Base-by-base conservation (phyloP, 2,797 vertebrate genomes). In the Scolopax rusticola region DNA sequence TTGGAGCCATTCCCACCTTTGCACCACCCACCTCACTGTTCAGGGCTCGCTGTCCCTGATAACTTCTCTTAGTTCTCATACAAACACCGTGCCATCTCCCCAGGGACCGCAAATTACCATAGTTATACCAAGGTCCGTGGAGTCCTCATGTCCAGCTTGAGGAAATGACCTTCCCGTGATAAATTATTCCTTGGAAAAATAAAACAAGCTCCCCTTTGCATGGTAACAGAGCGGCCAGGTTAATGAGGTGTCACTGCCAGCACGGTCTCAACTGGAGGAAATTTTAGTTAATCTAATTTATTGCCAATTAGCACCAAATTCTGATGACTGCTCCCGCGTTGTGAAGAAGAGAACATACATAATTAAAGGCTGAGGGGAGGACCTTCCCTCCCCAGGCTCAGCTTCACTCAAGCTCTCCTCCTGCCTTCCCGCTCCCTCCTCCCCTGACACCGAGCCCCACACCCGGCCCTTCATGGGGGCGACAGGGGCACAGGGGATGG, bases 381-480 rank as follows among this genome's bases (percentile, higher is more conserved):
- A 15, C 8, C 54, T 13, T 28, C 57, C 11, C 59, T 6, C 36
- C 54, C 32, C 28, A 4, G 21, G 16, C 47, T 15, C 30, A 6
- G 38, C 68, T 6, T 11, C 30, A 1, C 50, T 7, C 41, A 7
- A 6, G 17, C 70, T 24, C 57, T 6, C 8, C 24, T 11, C 40
- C 20, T 14, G 6, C 23, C 54, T 7, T 18, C 56, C 17, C 48
- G 1, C 2, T 1, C 36, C 25, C 65, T 4, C 30, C 56, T 23
- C 24, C 38, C 15, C 15, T 0, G 13, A 8, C 5, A 14, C 43
- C 1, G 3, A 2, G 21, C 33, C 27, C 4, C 1, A 1, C 27
- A 6, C 40, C 28, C 8, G 2, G 11, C 25, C n/a, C 8, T 5
- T 6, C 53, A 7, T 21, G 8, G 25, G 13, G 3, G 19, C 12